phyloP scores from a whole-genome alignment of 2,888 invertebrate species.

The Teleiodes luculella region DNA sequence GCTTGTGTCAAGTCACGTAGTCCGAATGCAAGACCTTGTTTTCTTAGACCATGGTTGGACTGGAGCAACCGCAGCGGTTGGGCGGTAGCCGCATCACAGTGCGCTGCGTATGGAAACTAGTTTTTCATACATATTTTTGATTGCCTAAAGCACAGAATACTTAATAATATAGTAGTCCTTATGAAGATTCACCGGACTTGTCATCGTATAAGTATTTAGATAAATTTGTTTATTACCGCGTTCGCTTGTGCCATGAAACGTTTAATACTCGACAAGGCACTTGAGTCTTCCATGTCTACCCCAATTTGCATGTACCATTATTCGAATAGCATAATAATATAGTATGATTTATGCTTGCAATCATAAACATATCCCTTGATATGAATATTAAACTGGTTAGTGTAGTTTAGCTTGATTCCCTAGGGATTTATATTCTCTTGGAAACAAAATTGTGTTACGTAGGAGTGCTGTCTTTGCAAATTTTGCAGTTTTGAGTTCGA shows the following conservation, averaged over 20 bases:
- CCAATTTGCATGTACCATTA: constrained; percentile 40
- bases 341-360: constrained; percentile 14
- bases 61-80: too few relatives aligned
- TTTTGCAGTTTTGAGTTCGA: too few relatives aligned
- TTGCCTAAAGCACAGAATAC: too few relatives aligned
- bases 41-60: too few relatives aligned
- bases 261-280: background rate
- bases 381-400: constrained; percentile 15
- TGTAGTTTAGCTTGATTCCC: background rate
- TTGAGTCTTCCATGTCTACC: constrained; percentile 26
- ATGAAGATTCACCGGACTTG: background rate
- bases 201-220: background rate
- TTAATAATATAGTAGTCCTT: background rate
- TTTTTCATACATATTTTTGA: too few relatives aligned
- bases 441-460: too few relatives aligned
- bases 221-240: background rate
- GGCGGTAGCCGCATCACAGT: too few relatives aligned
- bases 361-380: constrained; percentile 16
- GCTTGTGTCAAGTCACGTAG: too few relatives aligned
- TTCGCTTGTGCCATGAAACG: background rate
- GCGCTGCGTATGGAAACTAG: too few relatives aligned
- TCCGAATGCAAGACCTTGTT: too few relatives aligned
- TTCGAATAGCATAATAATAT: constrained; percentile 35
- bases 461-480: too few relatives aligned
- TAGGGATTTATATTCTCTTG: background rate